These are phyloP conservation scores for Gyps fulvus DNA, from an alignment of 2,113 vertebrate genomes.

Conservation along the genomic window DNA sequence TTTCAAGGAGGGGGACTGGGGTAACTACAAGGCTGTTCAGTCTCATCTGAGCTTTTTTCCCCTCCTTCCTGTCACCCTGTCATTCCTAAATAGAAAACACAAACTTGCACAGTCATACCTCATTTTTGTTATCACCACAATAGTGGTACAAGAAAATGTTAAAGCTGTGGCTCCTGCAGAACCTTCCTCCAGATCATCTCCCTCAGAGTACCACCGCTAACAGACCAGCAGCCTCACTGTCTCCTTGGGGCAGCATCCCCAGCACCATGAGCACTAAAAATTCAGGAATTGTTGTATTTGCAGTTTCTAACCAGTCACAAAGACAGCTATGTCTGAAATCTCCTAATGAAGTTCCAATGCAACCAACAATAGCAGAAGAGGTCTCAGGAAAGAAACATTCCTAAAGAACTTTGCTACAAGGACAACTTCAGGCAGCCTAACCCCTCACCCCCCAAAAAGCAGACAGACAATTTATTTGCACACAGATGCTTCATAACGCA, in stretches of 20 bases:
- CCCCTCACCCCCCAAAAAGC: neutral
- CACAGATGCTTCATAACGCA: neutral
- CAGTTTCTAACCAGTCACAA: neutral
- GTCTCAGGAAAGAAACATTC: neutral
- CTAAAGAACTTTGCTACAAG: neutral
- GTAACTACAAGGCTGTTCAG: neutral
- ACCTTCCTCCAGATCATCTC: neutral
- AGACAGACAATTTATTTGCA: neutral
- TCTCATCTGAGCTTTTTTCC: neutral
- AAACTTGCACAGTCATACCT: neutral
- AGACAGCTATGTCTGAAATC: neutral
- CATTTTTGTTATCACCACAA: accelerated
- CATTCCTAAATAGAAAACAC: neutral
- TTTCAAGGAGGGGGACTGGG: neutral
- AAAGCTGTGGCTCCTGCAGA: neutral
- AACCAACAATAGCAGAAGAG: no score
- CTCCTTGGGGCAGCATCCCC: neutral
- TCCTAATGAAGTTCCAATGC: neutral
- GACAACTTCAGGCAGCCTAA: neutral
- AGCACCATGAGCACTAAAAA: neutral
- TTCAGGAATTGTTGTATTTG: neutral
- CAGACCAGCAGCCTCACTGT: neutral
- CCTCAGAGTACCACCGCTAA: neutral
- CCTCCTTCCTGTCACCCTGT: neutral
- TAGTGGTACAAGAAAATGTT: neutral